Evolutionary conservation across 2,888 invertebrate genomes (phyloP), one percentile per base, ranked within the genome.

Genomic region (Andrena dorsata): DNA sequence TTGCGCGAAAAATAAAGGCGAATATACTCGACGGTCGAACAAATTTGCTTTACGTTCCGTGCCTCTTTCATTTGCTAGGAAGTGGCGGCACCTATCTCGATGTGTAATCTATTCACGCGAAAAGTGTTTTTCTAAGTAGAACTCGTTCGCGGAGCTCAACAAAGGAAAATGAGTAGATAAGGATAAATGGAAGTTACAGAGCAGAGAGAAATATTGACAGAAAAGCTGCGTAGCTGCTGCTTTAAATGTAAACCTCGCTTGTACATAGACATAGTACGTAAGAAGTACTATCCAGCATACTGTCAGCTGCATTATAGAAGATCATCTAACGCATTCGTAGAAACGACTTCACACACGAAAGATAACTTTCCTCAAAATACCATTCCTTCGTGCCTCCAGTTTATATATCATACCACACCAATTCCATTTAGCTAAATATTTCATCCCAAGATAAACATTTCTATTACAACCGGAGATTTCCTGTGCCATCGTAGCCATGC

Each of bases 1-100:
- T 56, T 56, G 68, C 23, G 16, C 20, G 56, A 56, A 26, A 56
- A 23, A 56, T 20, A 56, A 20, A 41, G 35, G 56, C 16, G 60
- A 70, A 20, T 47, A 28, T 26, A 35, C 6, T 47, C 13, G 20
- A 20, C 20, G 16, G 2, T 13, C 8, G 28, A 58, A 35, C 8
- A 41, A 41, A 35, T 53, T 23, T 41, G 23, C n/a, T 8, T n/a
- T 28, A 47, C 41, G n/a, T 41, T 10, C n/a, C 20, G 41, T 13
- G 2, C 2, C 23, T n/a, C 53, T 65, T 76, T 10, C 30, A 6
- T 58, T 49, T 3, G 28, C 10, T 10, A 23, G n/a, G 10, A 58
- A 58, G 41, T 47, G 35, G 56, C 8, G 26, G 16, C 5, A n/a
- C 58, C 47, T 71, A 49, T 61, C 47, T 28, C 23, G 28, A 49